Evolutionary conservation across 2,797 vertebrate species (phyloP).

Genomic region (Pogoniulus pusillus): DNA sequence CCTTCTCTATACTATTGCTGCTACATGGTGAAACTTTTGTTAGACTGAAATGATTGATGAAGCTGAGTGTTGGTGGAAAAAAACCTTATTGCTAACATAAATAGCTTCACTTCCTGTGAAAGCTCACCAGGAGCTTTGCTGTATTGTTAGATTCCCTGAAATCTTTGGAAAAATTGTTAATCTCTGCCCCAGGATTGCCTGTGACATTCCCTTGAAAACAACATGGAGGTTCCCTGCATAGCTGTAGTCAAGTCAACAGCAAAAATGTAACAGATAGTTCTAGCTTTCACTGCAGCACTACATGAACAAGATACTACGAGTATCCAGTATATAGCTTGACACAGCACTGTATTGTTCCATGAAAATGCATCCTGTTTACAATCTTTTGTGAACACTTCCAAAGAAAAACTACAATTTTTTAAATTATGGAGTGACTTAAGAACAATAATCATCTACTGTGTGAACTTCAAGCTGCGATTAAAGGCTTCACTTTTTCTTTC

Average conservation of each 20-base stretch:
- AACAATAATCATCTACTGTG: background rate
- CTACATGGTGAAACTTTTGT: background rate
- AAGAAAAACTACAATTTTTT: conserved; percentile 6
- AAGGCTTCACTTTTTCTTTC: conserved; percentile 16
- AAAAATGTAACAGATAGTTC: background rate
- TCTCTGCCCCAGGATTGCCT: background rate
- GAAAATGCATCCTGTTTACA: background rate
- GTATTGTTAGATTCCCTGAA: background rate
- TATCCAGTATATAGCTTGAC: background rate
- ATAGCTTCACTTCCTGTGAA: background rate
- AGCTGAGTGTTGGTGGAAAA: background rate
- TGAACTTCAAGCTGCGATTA: conserved; percentile 24
- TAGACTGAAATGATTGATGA: background rate
- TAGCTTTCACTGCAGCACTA: background rate
- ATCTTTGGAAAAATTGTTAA: background rate
- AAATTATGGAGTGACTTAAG: background rate
- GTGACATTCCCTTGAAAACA: background rate
- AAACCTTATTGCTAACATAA: background rate
- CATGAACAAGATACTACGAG: background rate
- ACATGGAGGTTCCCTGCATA: accelerated
- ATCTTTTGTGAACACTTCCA: background rate
- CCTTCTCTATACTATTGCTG: background rate
- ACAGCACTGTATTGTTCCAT: no score
- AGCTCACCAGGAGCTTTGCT: background rate
- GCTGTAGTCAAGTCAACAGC: background rate